These are phyloP conservation scores for Eolophus roseicapilla DNA, from an alignment of 2,113 vertebrate genomes.

Conservation along the genomic window DNA sequence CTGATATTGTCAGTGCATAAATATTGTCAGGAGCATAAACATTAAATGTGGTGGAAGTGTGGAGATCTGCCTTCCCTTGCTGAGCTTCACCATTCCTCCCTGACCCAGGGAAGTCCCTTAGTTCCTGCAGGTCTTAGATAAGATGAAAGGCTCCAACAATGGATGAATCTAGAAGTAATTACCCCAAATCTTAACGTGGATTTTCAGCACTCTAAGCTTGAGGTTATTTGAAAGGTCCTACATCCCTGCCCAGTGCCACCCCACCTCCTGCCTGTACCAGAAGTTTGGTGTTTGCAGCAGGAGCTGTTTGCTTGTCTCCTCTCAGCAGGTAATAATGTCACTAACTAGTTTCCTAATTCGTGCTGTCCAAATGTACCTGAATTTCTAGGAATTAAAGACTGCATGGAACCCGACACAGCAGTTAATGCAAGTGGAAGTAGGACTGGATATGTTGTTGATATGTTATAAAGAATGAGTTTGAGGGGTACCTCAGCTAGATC, in stretches of 20 bases:
- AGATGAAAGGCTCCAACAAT: neutral
- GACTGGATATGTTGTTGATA: neutral
- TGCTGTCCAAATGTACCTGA: neutral
- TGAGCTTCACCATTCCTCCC: neutral
- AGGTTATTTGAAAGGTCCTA: neutral
- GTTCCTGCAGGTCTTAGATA: neutral
- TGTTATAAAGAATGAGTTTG: neutral
- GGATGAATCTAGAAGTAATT: neutral
- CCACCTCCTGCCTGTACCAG: neutral
- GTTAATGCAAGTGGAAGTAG: neutral
- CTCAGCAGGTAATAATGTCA: neutral
- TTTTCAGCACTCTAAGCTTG: neutral
- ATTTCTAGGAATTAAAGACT: slow-evolving; percentile 10
- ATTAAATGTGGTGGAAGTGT: neutral
- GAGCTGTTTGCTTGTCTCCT: neutral
- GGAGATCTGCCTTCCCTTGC: neutral
- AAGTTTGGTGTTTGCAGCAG: neutral
- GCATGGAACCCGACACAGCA: neutral
- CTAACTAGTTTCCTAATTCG: neutral
- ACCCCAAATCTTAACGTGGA: neutral
- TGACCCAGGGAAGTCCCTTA: neutral
- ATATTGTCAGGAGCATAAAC: neutral
- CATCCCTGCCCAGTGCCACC: neutral
- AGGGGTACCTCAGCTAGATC: neutral
- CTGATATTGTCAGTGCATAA: neutral